Evolutionary conservation across 2,888 invertebrate genomes (phyloP), one percentile per base, ranked within the genome.

Genomic region (Panopea generosa): DNA sequence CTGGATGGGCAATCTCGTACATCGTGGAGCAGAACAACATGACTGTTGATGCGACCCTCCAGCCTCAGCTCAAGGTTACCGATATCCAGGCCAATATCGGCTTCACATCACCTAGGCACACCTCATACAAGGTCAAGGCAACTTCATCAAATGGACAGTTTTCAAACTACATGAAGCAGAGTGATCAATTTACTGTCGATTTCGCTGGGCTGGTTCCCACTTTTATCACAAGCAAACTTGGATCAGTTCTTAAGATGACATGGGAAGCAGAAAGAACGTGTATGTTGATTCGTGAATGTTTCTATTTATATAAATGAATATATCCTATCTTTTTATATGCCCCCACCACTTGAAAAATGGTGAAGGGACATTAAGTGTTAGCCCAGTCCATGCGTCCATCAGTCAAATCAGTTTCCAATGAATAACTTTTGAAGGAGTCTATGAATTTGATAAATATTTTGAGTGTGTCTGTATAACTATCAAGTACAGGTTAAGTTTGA

Each of bases 21-120:
- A 29, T 65, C 20, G 65, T 56, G 2, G 55, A 56, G 33, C 27
- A 55, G 20, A 56, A 56, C 22, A 55, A 43, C 11, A 14, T 4
- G 18, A 43, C 33, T n/a, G 56, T 65, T 1, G 80, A 83, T 69
- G 77, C 80, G 4, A 45, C 74, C 1, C 20, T 61, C 16, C 66
- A 82, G 20, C 79, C 77, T 4, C 29, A 57, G 20, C 16, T 84
- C 1, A 38, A 47, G 11, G 38, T 22, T 11, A 16, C 53, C 2
- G 47, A 29, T 7, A 22, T 83, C 11, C 63, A 73, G 18, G 27
- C 47, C 6, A 38, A 47, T 3, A 50, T 84, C 9, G 69, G 72
- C 49, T 77, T 84, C 47, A 70, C 68, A 0, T 66, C 77, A 53
- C 70, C 79, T 18, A 60, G 72, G 16, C 40, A 77, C n/a, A 61